Conservation (phyloP, 2,113 vertebrate species). For the Melanocharis versteri region DNA sequence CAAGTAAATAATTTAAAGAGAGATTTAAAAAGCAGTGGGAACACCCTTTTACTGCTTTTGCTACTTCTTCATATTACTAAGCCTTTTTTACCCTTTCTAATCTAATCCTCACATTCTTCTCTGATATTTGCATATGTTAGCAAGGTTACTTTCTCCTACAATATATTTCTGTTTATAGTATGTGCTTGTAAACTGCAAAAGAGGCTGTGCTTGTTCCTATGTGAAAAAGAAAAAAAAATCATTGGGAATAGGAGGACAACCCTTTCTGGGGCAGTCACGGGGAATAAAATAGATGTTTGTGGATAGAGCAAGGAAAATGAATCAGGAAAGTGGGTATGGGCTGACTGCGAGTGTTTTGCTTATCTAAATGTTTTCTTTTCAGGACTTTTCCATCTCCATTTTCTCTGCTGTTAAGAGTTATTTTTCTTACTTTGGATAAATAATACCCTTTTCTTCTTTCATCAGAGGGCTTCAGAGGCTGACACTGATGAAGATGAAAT, state of each 20-base stretch:
- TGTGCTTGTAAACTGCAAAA: not conserved
- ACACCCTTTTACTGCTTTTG: not conserved
- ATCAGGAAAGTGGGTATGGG: not conserved
- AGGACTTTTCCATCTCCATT: not conserved
- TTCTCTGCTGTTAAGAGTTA: not conserved
- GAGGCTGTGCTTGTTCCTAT: not conserved
- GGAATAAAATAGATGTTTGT: not conserved
- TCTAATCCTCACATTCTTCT: not conserved
- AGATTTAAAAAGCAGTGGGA: not conserved
- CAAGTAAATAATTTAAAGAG: slow-evolving; percentile 25
- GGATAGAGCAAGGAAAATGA: not conserved
- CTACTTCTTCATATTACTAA: not conserved
- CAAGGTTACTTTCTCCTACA: not conserved
- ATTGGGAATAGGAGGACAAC: not conserved
- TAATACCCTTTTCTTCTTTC: not conserved
- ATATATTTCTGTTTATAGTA: not conserved
- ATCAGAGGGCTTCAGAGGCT: not conserved
- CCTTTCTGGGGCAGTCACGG: not conserved
- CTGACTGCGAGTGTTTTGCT: not conserved
- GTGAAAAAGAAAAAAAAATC: not conserved
- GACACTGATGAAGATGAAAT: not conserved
- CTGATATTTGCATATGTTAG: not conserved
- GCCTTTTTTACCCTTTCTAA: not conserved
- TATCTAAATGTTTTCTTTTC: not conserved
- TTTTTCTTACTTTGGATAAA: not conserved